These are phyloP conservation scores for Pharmacophagus antenor DNA, from an alignment of 2,888 invertebrate genomes.

Conservation along the genomic window DNA sequence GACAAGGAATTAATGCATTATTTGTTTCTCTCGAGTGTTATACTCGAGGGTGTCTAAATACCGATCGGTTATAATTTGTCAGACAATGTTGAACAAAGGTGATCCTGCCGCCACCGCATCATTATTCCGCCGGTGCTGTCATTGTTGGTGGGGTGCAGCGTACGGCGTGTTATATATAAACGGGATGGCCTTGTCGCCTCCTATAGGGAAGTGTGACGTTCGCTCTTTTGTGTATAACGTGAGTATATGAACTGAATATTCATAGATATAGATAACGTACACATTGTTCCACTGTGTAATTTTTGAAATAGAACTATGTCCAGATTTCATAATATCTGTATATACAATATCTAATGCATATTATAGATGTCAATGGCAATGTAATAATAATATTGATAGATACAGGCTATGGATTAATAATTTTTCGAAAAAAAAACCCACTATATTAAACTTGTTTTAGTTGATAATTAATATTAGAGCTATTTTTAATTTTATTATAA, in stretches of 20 bases:
- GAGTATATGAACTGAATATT: not conserved
- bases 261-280: not conserved
- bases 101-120: constrained; percentile 13
- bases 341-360: too few species aligned
- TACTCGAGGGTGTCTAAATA: constrained; percentile 3
- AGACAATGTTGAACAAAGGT: constrained; percentile 18
- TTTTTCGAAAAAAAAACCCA: too few species aligned
- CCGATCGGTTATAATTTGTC: constrained; percentile 17
- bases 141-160: constrained; percentile 23
- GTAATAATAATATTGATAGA: too few species aligned
- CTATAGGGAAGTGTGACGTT: constrained; percentile 22
- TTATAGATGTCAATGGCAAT: too few species aligned
- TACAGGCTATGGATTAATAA: too few species aligned
- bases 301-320: not conserved
- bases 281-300: not conserved
- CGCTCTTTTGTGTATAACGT: constrained; percentile 7
- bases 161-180: constrained; percentile 1
- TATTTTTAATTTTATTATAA: too few species aligned
- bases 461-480: too few species aligned
- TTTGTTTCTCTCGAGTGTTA: constrained; percentile 5
- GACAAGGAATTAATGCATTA: constrained; percentile 13
- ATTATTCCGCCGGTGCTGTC: constrained; percentile 22
- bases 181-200: constrained; percentile 16
- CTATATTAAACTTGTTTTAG: too few species aligned
- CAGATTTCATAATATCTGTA: too few species aligned